Conservation (phyloP, 2,113 vertebrate genomes). For the Phylloscopus whistleri region DNA sequence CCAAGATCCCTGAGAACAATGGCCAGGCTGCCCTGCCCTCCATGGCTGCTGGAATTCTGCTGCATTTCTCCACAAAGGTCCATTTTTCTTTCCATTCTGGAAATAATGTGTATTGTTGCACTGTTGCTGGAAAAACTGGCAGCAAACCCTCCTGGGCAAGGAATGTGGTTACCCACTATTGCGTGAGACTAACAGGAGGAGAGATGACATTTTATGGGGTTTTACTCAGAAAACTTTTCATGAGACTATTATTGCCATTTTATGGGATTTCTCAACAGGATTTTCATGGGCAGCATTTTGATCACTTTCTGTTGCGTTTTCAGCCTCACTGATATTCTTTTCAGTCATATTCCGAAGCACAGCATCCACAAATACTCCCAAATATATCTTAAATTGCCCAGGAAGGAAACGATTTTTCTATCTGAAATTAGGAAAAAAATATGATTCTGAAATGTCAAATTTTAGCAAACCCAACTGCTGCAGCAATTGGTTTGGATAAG, state of each 20-base stretch:
- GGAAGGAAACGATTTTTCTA: slow-evolving; percentile 61
- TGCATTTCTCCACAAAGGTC: slow-evolving; percentile 37
- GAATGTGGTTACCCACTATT: slow-evolving; percentile 17
- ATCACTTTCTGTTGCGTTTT: not conserved
- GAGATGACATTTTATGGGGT: slow-evolving; percentile 9
- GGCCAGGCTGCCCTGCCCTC: not conserved
- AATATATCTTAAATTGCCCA: slow-evolving; percentile 41
- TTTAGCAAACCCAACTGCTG: not conserved
- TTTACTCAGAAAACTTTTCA: slow-evolving; percentile 34
- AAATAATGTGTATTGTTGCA: slow-evolving; percentile 40
- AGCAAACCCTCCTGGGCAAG: slow-evolving; percentile 22
- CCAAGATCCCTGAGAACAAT: slow-evolving; percentile 13
- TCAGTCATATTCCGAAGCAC: slow-evolving; percentile 15
- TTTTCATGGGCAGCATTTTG: not conserved
- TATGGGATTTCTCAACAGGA: not conserved
- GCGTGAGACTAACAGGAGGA: slow-evolving; percentile 2
- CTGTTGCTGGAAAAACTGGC: slow-evolving; percentile 43
- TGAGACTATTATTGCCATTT: slow-evolving; percentile 4
- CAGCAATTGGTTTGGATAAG: slow-evolving; percentile 51
- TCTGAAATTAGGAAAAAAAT: slow-evolving; percentile 36
- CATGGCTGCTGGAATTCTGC: slow-evolving; percentile 12
- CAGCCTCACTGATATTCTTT: not conserved
- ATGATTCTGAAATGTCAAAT: slow-evolving; percentile 36
- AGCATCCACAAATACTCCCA: slow-evolving; percentile 43
- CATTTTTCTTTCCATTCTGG: slow-evolving; percentile 50